Base-by-base conservation (phyloP, 1,140 invertebrate genomes). In the Aphaenogaster ashmeadi region DNA sequence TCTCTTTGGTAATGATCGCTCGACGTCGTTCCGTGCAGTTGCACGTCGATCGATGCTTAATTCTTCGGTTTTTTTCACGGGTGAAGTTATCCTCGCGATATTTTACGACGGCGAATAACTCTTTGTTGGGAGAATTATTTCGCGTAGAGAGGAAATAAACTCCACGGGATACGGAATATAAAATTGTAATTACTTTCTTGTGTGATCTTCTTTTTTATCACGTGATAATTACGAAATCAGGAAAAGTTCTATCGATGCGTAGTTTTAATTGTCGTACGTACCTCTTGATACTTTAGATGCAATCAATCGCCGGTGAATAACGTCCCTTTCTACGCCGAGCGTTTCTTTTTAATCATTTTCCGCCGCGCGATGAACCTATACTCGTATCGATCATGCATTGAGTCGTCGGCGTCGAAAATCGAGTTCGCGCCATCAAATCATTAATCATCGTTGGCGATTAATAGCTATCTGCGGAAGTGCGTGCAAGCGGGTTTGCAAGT, bases 381-480 rank as follows among this genome's bases (percentile, higher is more conserved):
- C 38, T 47, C 18, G 21, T 56, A 38, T 83, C 90, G 90, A 91
- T 91, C 86, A 90, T 91, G 88, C 89, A 90, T 90, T 86, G 86
- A 56, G 18, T 71, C 85, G 77, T 90, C 87, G 87, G 64, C 88
- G 47, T 71, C 67, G 81, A 56, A 86, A 71, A 88, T 90, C 90
- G 83, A 85, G 90, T 91, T 88, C 90, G 77, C 71, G 90, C 47
- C 89, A 67, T 54, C 44, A 9, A 44, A 69, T 86, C 89, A 88
- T 91, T 88, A 91, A 91, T 91, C 89, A 91, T 83, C 58, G 64
- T 15, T 41, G 77, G n/a, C 87, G 75, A 88, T 90, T 91, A 90
- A 90, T 90, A 83, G 87, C 87, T 83, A 88, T 88, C 90, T 47
- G 69, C 89, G 87, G 90, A 91, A 91, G 89, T 90, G 60, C 75